Evolutionary conservation across 2,888 invertebrate genomes (phyloP).

Genomic region (Auanema freiburgensis): DNA sequence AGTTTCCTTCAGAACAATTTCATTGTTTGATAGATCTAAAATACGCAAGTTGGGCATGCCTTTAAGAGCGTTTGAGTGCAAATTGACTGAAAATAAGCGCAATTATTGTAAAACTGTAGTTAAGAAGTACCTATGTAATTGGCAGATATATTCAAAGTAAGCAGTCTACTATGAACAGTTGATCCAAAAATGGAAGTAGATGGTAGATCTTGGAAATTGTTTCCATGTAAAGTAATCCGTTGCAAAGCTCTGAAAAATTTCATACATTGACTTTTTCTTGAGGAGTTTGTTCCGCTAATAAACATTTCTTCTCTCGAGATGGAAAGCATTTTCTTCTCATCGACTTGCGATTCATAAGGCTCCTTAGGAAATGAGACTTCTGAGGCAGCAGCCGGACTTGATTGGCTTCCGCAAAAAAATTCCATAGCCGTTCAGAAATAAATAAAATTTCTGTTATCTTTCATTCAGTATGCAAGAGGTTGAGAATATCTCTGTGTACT

Average conservation of each 20-base stretch:
- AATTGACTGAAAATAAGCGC: slow-evolving; percentile 40
- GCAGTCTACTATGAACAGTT: slow-evolving; percentile 42
- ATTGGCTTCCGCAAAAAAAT: no score
- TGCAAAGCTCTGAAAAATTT: slow-evolving; percentile 41
- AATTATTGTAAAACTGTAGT: no score
- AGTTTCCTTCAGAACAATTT: slow-evolving; percentile 55
- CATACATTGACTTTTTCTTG: not conserved
- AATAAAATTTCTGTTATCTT: no score
- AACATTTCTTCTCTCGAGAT: not conserved
- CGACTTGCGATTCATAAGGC: no score
- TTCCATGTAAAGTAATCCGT: slow-evolving; percentile 62
- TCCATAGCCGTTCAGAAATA: no score
- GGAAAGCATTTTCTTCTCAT: no score
- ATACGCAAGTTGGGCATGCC: slow-evolving; percentile 55
- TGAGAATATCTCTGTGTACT: no score
- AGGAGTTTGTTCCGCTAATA: not conserved
- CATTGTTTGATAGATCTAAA: slow-evolving; percentile 58
- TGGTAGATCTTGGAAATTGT: slow-evolving; percentile 64
- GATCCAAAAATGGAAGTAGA: slow-evolving; percentile 55
- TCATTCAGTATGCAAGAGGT: no score
- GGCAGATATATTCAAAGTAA: slow-evolving; percentile 60
- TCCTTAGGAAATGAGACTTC: no score
- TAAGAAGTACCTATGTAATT: slow-evolving; percentile 57
- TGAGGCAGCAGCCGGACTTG: no score
- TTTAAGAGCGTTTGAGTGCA: slow-evolving; percentile 54